phyloP scores from a whole-genome alignment of 2,797 vertebrate species.

The Rhincodon typus region DNA sequence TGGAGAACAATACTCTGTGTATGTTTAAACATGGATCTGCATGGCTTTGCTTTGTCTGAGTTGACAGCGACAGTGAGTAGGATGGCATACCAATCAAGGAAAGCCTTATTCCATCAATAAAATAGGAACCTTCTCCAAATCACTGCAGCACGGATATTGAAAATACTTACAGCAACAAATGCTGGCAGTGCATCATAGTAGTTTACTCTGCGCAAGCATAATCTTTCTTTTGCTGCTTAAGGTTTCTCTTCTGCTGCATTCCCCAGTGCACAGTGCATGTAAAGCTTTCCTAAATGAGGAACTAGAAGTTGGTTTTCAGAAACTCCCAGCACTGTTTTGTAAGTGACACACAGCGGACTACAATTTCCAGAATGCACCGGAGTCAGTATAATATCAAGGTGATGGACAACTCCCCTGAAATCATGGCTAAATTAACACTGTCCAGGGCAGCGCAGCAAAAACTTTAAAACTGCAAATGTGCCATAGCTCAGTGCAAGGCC shows the following conservation, averaged over 20 bases:
- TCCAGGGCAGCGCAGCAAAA: background rate
- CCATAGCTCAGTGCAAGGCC: background rate
- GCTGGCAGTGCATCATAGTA: background rate
- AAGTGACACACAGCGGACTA: background rate
- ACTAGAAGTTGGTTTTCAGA: background rate
- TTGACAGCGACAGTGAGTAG: constrained; percentile 1
- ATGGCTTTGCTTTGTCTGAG: background rate
- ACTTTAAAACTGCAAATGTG: background rate
- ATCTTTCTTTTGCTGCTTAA: background rate
- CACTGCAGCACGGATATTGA: background rate
- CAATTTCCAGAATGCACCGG: background rate
- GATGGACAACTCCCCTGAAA: background rate
- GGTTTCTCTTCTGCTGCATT: background rate
- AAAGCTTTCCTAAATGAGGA: background rate
- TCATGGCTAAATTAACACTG: background rate
- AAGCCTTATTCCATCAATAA: background rate
- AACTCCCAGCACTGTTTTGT: background rate
- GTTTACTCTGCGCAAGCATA: background rate
- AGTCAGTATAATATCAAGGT: background rate
- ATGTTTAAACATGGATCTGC: background rate
- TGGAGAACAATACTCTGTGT: background rate
- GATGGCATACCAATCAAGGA: background rate
- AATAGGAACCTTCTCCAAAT: background rate
- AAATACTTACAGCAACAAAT: background rate
- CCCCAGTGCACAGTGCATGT: background rate